Conservation (phyloP, 2,113 vertebrate genomes). For the Agapornis roseicollis region DNA sequence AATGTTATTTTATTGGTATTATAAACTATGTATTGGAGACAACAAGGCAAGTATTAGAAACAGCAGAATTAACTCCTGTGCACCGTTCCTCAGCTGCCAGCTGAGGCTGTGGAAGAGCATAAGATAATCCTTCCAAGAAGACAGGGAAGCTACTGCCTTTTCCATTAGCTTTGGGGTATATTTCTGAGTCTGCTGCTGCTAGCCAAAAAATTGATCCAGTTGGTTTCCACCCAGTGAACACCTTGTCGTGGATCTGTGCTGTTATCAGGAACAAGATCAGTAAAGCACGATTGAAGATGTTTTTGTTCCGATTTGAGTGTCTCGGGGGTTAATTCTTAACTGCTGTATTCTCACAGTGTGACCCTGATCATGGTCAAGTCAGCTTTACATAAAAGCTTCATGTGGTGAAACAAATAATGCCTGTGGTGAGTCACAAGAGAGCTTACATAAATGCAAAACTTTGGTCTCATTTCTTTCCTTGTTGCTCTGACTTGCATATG, state of each 20-base stretch:
- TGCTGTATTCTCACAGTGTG: background rate
- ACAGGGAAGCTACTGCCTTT: background rate
- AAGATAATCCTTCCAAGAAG: background rate
- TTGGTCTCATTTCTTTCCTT: background rate
- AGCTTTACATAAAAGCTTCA: background rate
- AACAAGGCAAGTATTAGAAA: background rate
- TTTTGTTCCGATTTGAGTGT: background rate
- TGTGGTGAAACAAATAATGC: background rate
- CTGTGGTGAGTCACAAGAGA: background rate
- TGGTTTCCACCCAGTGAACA: background rate
- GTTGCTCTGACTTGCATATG: background rate
- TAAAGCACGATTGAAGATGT: background rate
- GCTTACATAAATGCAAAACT: background rate
- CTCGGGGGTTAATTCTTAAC: background rate
- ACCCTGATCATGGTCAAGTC: background rate
- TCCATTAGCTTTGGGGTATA: background rate
- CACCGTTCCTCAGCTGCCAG: background rate
- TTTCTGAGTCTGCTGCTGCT: background rate
- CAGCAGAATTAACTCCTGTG: background rate
- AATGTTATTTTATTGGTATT: background rate
- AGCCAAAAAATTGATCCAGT: background rate
- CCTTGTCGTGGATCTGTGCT: background rate
- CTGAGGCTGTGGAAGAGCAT: background rate
- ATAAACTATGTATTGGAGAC: background rate
- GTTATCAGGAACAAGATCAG: background rate